A percentile compares a stretch with the other conserved stretches of the same genome.
Conservation (phyloP, 2,113 vertebrate genomes). For the Ranitomeya variabilis region DNA sequence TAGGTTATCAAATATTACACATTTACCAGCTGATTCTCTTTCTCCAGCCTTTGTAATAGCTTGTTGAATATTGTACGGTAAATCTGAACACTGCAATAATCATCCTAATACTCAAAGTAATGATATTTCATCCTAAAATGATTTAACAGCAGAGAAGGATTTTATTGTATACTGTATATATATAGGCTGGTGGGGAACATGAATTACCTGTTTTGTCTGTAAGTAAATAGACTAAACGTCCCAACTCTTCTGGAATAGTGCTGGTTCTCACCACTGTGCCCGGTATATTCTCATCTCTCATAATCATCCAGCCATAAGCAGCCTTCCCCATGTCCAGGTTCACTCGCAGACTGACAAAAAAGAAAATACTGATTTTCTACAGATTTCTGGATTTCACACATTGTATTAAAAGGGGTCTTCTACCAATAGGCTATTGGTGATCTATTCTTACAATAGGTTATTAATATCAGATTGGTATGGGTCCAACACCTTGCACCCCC, state of each 20-base stretch:
- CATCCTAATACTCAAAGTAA: too few species aligned
- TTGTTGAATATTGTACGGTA: background rate
- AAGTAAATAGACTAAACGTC: slow-evolving; percentile 91
- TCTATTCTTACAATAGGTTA: too few species aligned
- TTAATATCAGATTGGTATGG: too few species aligned
- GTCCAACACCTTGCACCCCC: too few species aligned
- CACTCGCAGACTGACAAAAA: slow-evolving; percentile 83
- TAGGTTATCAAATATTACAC: slow-evolving; percentile 25
- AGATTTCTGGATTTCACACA: background rate
- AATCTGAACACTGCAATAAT: too few species aligned
- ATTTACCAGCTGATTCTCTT: background rate
- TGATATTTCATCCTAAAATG: too few species aligned
- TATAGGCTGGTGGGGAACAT: background rate
- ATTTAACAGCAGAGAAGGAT: background rate
- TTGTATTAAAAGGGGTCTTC: background rate
- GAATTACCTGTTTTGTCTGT: slow-evolving; percentile 94
- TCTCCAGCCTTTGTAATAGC: background rate
- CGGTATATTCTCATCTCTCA: slow-evolving; percentile 93
- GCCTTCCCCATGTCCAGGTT: slow-evolving; percentile 99
- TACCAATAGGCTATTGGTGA: too few species aligned
- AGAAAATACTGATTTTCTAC: background rate
- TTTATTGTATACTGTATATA: too few species aligned
- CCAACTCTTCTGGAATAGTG: slow-evolving; percentile 97
- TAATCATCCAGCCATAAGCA: slow-evolving; percentile 97
- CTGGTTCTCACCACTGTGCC: slow-evolving; percentile 96